These are phyloP conservation scores for Pachycephala philippinensis DNA, from an alignment of 2,113 vertebrate genomes.

Conservation along the genomic window DNA sequence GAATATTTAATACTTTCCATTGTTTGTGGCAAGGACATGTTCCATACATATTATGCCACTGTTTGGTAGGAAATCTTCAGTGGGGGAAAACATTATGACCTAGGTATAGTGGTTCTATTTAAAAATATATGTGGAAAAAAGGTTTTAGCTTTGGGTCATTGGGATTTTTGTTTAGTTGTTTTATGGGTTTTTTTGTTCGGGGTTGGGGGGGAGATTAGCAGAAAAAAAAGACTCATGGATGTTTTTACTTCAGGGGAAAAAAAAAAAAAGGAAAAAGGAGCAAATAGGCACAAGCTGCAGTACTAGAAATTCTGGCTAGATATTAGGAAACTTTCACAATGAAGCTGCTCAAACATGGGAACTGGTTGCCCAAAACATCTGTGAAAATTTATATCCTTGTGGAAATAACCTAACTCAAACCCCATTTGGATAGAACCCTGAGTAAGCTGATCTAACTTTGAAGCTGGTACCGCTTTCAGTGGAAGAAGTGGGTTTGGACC, in stretches of 20 bases:
- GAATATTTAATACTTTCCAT: not conserved
- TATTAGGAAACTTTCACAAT: not conserved
- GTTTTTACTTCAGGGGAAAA: not conserved
- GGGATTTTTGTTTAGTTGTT: not conserved
- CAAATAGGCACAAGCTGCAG: not conserved
- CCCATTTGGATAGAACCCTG: not conserved
- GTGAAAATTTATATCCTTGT: not conserved
- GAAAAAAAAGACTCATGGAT: not conserved
- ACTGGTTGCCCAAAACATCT: not conserved
- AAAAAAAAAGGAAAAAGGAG: not conserved
- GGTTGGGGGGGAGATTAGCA: fast-evolving
- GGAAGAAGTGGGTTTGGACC: not conserved
- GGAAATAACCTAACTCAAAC: not conserved
- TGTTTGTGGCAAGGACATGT: not conserved
- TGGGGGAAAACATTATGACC: not conserved
- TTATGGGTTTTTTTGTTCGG: not conserved
- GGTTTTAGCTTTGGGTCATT: not conserved
- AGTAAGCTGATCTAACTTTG: not conserved
- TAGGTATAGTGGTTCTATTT: not conserved
- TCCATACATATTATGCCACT: fast-evolving
- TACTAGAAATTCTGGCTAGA: not conserved
- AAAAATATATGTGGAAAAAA: not conserved
- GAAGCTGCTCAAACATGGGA: not conserved
- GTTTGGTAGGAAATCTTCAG: not conserved
- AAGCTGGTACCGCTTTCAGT: not conserved